A percentile compares a stretch with the other conserved stretches of the same genome.
phyloP scores from a whole-genome alignment of 2,113 vertebrate species.

The Ammodytes marinus region DNA sequence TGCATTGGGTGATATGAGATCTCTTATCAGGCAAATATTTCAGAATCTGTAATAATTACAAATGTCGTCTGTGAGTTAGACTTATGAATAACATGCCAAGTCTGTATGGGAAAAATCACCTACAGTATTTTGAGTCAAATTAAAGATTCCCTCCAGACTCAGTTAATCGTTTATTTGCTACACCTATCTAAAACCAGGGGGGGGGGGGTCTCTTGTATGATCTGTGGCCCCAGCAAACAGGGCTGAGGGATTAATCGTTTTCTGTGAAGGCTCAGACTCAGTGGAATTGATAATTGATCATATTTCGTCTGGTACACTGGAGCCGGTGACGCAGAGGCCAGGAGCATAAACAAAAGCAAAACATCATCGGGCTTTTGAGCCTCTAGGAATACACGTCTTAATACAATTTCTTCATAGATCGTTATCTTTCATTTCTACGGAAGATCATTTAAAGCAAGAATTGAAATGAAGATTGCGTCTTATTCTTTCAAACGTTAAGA shows the following conservation, averaged over 20 bases:
- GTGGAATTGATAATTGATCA: slow-evolving; percentile 20
- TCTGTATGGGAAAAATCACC: neutral
- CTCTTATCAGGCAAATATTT: neutral
- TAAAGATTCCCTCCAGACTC: too few relatives aligned
- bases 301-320: neutral
- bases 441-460: neutral
- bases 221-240: neutral
- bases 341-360: slow-evolving; percentile 13
- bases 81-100: neutral
- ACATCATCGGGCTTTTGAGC: slow-evolving; percentile 5
- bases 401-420: neutral
- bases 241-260: slow-evolving; percentile 14
- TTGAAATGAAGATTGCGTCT: neutral
- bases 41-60: neutral
- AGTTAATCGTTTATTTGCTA: too few relatives aligned
- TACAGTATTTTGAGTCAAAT: neutral
- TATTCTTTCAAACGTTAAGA: neutral
- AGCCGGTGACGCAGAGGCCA: neutral
- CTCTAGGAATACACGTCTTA: neutral
- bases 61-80: neutral
- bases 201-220: neutral
- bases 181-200: too few relatives aligned
- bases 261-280: neutral
- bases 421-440: slow-evolving; percentile 5
- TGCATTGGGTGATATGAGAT: neutral